Evolutionary conservation across 2,113 vertebrate species (phyloP).

Genomic region (Nibea coibor): DNA sequence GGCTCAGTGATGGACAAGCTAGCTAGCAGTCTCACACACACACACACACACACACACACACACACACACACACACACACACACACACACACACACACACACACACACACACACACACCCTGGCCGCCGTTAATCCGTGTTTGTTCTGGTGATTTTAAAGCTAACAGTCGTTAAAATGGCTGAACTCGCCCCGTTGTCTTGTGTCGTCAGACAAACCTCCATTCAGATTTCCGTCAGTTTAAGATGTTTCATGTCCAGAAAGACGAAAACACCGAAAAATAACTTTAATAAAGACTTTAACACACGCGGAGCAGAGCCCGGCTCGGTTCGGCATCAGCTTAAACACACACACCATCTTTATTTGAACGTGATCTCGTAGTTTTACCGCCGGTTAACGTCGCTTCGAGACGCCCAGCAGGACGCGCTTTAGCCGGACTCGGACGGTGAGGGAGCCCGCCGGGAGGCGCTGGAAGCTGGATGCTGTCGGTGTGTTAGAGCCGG

Average conservation of each 20-base stretch:
- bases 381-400: not conserved
- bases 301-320: rapidly evolving
- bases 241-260: rapidly evolving
- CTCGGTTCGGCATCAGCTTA: not conserved
- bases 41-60: too few relatives aligned
- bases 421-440: not conserved
- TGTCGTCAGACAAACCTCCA: constrained; percentile 19
- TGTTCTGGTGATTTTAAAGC: not conserved
- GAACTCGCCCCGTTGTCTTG: constrained; percentile 4
- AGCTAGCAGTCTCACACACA: too few relatives aligned
- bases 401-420: not conserved
- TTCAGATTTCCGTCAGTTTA: not conserved
- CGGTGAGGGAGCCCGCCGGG: not conserved
- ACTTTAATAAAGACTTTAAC: rapidly evolving
- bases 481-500: not conserved
- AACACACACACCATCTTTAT: rapidly evolving
- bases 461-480: rapidly evolving
- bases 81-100: too few relatives aligned
- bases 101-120: too few relatives aligned
- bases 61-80: too few relatives aligned
- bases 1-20: not conserved
- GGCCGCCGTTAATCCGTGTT: rapidly evolving
- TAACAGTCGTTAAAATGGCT: not conserved
- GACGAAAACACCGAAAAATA: rapidly evolving
- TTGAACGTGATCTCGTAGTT: not conserved